Conservation (phyloP, 2,113 vertebrate species). For the Chloroceryle aenea region DNA sequence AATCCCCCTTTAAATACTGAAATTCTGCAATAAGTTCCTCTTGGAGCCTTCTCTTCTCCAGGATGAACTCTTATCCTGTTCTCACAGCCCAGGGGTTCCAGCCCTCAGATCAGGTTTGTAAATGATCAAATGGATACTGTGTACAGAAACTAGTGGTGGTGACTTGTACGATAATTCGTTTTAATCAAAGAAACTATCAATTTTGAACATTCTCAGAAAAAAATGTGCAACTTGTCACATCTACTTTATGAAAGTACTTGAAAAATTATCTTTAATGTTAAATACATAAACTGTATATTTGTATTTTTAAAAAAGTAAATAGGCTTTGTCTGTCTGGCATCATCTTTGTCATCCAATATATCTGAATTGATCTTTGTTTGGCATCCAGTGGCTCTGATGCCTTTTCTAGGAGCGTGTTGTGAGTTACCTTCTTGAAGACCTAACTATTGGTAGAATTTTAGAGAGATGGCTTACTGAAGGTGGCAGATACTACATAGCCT, state of each 20-base stretch:
- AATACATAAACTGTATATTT: background rate
- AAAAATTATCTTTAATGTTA: background rate
- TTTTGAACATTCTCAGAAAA: background rate
- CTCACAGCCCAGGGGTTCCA: background rate
- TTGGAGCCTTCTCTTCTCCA: background rate
- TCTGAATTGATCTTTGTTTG: background rate
- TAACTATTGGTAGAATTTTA: background rate
- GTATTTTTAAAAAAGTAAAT: background rate
- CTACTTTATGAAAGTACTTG: background rate
- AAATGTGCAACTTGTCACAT: background rate
- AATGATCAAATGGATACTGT: background rate
- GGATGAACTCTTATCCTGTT: background rate
- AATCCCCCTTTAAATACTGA: background rate
- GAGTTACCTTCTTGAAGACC: background rate
- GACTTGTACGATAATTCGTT: background rate
- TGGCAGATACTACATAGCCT: background rate
- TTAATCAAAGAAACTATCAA: background rate
- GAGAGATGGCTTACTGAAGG: background rate
- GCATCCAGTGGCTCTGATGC: background rate
- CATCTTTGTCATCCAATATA: rapidly evolving
- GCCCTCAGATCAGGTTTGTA: background rate
- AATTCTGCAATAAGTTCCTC: background rate
- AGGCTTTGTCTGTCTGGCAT: background rate
- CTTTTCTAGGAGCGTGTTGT: background rate
- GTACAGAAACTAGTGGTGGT: background rate